phyloP scores from a whole-genome alignment of 2,888 invertebrate species.

The Clanis bilineata region DNA sequence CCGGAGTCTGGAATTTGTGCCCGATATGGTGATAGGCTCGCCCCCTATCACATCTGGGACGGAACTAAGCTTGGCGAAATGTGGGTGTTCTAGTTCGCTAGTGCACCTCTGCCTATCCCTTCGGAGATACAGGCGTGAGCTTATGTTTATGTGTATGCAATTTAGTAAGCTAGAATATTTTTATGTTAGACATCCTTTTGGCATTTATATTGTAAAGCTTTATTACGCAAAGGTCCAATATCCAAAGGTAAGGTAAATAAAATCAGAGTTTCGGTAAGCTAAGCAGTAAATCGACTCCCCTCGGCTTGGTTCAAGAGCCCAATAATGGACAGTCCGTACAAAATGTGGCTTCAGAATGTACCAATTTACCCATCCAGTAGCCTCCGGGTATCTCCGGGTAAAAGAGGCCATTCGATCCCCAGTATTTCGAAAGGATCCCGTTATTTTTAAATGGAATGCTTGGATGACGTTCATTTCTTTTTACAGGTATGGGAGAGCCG shows the following conservation, averaged over 20 bases:
- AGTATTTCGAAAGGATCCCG: slow-evolving; percentile 47
- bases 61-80: no score
- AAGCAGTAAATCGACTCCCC: slow-evolving; percentile 45
- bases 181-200: no score
- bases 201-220: no score
- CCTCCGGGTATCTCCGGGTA: slow-evolving; percentile 41
- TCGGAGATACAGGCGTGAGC: no score
- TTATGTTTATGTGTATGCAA: no score
- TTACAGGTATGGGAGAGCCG: slow-evolving; percentile 20
- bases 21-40: no score
- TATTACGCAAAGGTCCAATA: not conserved
- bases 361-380: slow-evolving; percentile 58
- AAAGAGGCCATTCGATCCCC: slow-evolving; percentile 57
- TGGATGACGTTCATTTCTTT: slow-evolving; percentile 35
- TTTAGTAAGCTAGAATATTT: no score
- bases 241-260: slow-evolving; percentile 20
- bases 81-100: no score
- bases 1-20: no score
- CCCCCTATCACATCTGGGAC: no score
- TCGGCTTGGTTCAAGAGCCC: slow-evolving; percentile 49
- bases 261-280: slow-evolving; percentile 40
- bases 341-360: slow-evolving; percentile 57
- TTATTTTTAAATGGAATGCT: slow-evolving; percentile 60
- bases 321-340: slow-evolving; percentile 56
- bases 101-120: no score